phyloP scores from a whole-genome alignment of 2,797 vertebrate genomes.

The Spatula clypeata region DNA sequence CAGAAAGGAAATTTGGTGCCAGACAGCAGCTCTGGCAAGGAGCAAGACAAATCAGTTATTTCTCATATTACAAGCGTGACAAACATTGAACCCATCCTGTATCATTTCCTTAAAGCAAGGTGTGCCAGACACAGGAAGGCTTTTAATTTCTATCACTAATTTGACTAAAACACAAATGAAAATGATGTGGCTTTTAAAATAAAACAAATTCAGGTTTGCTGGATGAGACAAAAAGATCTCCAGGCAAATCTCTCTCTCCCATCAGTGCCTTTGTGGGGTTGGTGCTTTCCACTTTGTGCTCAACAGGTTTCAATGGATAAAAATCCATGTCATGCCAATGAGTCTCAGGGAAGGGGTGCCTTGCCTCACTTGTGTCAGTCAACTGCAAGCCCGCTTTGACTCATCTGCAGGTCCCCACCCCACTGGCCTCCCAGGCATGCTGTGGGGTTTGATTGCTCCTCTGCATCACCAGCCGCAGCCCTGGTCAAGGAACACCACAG shows the following conservation, averaged over 20 bases:
- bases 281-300: neutral
- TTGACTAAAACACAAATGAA: neutral
- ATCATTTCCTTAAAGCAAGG: neutral
- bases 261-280: neutral
- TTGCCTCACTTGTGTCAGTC: fast-evolving
- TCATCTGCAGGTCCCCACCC: fast-evolving
- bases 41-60: neutral
- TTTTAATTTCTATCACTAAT: neutral
- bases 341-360: neutral
- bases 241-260: neutral
- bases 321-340: fast-evolving
- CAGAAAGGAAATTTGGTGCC: neutral
- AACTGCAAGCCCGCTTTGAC: neutral
- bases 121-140: neutral
- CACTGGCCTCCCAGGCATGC: neutral
- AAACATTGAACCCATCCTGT: neutral
- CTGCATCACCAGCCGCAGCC: neutral
- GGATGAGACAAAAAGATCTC: neutral
- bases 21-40: neutral
- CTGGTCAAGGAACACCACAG: neutral
- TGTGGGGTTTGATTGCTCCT: fast-evolving
- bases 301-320: neutral
- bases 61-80: neutral
- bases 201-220: neutral
- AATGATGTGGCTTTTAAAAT: neutral